Evolutionary conservation across 2,888 invertebrate genomes (phyloP).

Genomic region (Lepidochrysops patricia): DNA sequence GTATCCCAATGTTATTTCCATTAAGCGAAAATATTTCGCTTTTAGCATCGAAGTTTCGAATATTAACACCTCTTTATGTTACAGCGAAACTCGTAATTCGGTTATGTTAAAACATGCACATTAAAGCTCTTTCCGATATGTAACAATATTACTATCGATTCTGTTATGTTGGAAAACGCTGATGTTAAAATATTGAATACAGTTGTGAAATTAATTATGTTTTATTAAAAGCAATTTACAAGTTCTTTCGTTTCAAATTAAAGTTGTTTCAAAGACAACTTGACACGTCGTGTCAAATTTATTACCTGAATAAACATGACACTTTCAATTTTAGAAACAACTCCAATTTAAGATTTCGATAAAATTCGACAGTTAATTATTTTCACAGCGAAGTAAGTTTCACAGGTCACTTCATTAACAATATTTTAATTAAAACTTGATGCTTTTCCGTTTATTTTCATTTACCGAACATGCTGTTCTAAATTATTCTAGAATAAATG

Average conservation of each 20-base stretch:
- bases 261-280: too few species aligned
- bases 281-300: too few species aligned
- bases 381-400: neutral
- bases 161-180: neutral
- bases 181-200: neutral
- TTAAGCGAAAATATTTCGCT: neutral
- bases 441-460: too few species aligned
- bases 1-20: neutral
- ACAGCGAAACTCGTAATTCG: neutral
- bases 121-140: neutral
- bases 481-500: neutral
- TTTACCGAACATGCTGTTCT: neutral
- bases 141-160: slow-evolving; percentile 1
- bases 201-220: neutral
- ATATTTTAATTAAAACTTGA: too few species aligned
- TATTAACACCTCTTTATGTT: neutral
- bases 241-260: too few species aligned
- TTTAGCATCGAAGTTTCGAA: neutral
- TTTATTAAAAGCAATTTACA: too few species aligned
- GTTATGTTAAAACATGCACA: slow-evolving; percentile 3
- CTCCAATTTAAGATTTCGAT: too few species aligned
- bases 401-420: neutral
- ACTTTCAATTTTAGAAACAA: too few species aligned
- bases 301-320: too few species aligned
- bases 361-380: neutral